Evolutionary conservation across 2,888 invertebrate species (phyloP).

Genomic region (Aspidiotus destructor): DNA sequence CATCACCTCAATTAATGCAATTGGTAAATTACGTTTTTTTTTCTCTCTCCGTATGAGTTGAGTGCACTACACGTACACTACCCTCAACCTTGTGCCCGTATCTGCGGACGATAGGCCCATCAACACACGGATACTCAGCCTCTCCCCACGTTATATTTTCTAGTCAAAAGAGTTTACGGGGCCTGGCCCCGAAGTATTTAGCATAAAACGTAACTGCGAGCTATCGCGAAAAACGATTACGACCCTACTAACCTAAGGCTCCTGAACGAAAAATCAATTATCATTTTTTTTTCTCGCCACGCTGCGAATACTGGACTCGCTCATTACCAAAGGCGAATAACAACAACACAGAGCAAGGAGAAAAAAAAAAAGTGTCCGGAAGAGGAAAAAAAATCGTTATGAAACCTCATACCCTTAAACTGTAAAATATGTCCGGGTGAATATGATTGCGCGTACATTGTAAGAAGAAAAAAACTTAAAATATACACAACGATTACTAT

Average conservation of each 20-base stretch:
- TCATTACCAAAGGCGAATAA: constrained; percentile 25
- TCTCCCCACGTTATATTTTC: too few species aligned
- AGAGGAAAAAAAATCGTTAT: constrained; percentile 21
- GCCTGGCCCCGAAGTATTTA: background rate
- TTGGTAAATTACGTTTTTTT: too few species aligned
- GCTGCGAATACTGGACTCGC: constrained; percentile 23
- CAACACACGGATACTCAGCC: too few species aligned
- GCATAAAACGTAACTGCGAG: background rate
- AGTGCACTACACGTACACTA: too few species aligned
- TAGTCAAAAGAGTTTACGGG: too few species aligned
- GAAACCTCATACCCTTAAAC: constrained; percentile 26
- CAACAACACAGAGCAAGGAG: background rate
- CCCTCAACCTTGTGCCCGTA: too few species aligned
- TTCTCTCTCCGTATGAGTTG: too few species aligned
- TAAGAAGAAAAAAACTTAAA: constrained; percentile 21
- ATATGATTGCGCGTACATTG: constrained; percentile 1
- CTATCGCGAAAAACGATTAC: constrained; percentile 2
- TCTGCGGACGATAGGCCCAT: too few species aligned
- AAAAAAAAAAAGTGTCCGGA: constrained; percentile 3
- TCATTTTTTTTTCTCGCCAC: constrained; percentile 20
- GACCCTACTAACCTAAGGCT: constrained; percentile 24
- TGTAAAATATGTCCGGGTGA: constrained; percentile 10
- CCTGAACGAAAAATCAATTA: constrained; percentile 28
- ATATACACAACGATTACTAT: constrained; percentile 24
- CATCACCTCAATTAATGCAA: too few species aligned